Conservation (phyloP, 2,113 vertebrate genomes). For the Oreocharis arfaki region DNA sequence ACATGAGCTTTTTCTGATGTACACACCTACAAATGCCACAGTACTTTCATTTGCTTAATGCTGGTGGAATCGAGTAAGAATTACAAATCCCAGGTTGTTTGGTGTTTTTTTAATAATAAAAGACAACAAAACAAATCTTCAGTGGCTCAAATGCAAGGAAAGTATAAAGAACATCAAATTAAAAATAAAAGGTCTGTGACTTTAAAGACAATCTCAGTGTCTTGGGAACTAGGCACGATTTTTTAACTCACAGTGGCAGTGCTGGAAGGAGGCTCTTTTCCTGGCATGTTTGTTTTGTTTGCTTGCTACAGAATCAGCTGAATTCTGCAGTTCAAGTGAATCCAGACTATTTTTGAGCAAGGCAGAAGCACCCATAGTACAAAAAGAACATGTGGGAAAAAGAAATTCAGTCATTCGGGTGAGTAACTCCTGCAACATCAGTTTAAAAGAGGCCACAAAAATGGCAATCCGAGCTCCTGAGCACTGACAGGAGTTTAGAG, state of each 20-base stretch:
- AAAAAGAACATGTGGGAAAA: neutral
- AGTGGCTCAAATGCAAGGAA: neutral
- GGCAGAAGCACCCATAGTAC: neutral
- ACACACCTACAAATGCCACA: neutral
- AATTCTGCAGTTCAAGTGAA: neutral
- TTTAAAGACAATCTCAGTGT: neutral
- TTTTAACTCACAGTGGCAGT: neutral
- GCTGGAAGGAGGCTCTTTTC: neutral
- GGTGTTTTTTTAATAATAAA: neutral
- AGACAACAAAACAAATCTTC: neutral
- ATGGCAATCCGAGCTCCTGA: neutral
- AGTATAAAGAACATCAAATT: neutral
- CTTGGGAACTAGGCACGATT: neutral
- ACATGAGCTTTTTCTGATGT: accelerated
- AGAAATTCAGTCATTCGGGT: neutral
- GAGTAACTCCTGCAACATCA: neutral
- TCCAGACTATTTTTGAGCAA: neutral
- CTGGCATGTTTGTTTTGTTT: neutral
- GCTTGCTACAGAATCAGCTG: neutral
- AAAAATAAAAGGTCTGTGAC: neutral
- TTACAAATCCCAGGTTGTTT: neutral
- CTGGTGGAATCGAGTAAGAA: neutral
- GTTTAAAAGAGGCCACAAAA: neutral
- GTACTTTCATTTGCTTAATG: neutral
- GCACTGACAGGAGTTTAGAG: neutral